Evolutionary conservation across 2,113 vertebrate species (phyloP).

Genomic region (Anser cygnoides): DNA sequence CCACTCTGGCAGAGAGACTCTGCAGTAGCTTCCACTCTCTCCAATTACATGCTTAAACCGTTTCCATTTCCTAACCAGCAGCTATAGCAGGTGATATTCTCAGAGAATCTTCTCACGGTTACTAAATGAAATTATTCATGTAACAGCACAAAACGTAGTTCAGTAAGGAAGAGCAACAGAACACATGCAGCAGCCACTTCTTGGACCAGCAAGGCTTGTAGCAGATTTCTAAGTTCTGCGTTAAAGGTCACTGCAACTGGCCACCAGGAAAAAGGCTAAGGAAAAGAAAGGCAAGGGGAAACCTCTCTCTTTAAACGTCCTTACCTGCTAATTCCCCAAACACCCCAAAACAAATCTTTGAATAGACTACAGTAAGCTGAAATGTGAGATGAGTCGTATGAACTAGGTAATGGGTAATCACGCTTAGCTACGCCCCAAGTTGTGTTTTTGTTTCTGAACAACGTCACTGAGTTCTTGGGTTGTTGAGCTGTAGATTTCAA

Average conservation of each 20-base stretch:
- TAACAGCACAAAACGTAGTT: neutral
- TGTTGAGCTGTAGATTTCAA: neutral
- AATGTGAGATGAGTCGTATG: neutral
- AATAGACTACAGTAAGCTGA: neutral
- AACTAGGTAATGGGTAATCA: fast-evolving
- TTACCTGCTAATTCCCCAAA: neutral
- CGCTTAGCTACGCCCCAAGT: too few species aligned
- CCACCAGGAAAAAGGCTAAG: neutral
- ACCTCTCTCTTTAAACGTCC: neutral
- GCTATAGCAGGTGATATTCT: neutral
- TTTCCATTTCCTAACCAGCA: neutral
- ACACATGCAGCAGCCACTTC: neutral
- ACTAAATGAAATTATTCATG: neutral
- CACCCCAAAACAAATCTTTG: neutral
- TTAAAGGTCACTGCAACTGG: neutral
- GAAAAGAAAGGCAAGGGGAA: neutral
- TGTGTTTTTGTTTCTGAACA: too few species aligned
- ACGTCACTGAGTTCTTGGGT: neutral
- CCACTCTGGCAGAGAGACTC: neutral
- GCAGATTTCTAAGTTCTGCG: neutral
- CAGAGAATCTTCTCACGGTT: neutral
- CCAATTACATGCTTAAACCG: neutral
- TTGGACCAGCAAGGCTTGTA: neutral
- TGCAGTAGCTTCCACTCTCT: neutral
- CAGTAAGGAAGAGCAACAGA: neutral